Base-by-base conservation (phyloP, 1,140 invertebrate genomes). In the Papilio dardanus region DNA sequence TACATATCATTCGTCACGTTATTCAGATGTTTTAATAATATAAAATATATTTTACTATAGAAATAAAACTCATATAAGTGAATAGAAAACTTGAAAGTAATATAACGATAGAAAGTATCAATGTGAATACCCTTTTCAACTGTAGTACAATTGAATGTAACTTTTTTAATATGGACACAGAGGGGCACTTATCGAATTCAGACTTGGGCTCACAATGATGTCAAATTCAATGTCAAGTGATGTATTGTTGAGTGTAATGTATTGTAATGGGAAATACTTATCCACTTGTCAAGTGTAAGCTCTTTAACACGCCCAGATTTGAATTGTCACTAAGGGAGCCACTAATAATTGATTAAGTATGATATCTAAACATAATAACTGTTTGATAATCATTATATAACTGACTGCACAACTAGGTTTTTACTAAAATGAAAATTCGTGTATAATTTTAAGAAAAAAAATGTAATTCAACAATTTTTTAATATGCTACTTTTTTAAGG, bases 141-240 rank as follows among this genome's bases (percentile, higher is more conserved):
- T 69, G 7, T 40, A 42, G 67, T 69, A 42, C 35, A 69, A 69
- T 69, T 24, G 19, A 16, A 0, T 19, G 67, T 69, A 69, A 69
- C 67, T 69, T 69, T 69, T 69, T 69, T 35, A 69, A 69, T 69
- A 69, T 69, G 12, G 30, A 31, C 65, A 35, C 28, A 67, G 14
- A 35, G 16, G 19, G 16, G 30, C 65, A 35, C 65, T 31, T 67
- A 33, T 35, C 19, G 65, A 35, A 67, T 35, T 33, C 31, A n/a
- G 16, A 6, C 19, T 14, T 8, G 28, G 65, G 31, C n/a, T 33
- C 30, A 35, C 30, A 35, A 33, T 35, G 31, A 35, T 35, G 65
- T 66, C 65, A 19, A 33, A 14, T 16, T 12, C n/a, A 24, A 62
- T 62, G 24, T 62, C 30, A 62, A 62, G 12, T 62, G 12, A 24